Evolutionary conservation across 2,113 vertebrate genomes (phyloP), one percentile per base, ranked within the genome.

Genomic region (Arenaria interpres): DNA sequence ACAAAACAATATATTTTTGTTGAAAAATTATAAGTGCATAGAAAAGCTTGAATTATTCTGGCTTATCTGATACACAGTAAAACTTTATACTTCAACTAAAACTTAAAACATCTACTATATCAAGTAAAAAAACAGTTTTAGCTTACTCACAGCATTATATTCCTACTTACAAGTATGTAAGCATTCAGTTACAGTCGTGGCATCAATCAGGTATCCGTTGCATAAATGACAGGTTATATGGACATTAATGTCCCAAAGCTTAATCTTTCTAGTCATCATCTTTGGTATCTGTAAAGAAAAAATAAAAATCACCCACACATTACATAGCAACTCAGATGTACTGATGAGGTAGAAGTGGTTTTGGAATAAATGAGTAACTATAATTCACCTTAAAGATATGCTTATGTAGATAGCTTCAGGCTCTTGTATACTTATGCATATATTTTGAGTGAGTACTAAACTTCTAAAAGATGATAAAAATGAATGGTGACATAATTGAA

Each of bases 201-300:
- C 99, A 25, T 99, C 99, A 41, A 99, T 99, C 98, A 99, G 98
- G 98, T 99, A 99, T 88, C 99, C 99, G 64, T 99, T 99, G 97
- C 99, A 99, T 96, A 99, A 98, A 78, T 98, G 99, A 98, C 99
- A 99, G 64, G 99, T 99, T 98, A 99, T 99, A 98, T 99, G 99
- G 98, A 99, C 99, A 45, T 99, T 99, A 98, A 99, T 99, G 97
- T 99, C 99, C 99, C 99, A 99, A 97, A 99, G 98, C 97, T 99
- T 99, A 95, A 99, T 99, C 98, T 99, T 99, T 97, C 99, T 98
- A 96, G 99, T 99, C 98, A 99, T 98, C 99, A 99, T 99, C 98
- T 99, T 98, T 99, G 98, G 99, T 99, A 98, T 99, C 99, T 99
- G 92, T 24, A 96, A 93, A 94, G 96, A 43, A 93, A 71, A 53